A percentile compares a stretch with the other conserved stretches of the same genome.
phyloP scores from a whole-genome alignment of 2,888 invertebrate genomes.

The Aphodius sticticus region DNA sequence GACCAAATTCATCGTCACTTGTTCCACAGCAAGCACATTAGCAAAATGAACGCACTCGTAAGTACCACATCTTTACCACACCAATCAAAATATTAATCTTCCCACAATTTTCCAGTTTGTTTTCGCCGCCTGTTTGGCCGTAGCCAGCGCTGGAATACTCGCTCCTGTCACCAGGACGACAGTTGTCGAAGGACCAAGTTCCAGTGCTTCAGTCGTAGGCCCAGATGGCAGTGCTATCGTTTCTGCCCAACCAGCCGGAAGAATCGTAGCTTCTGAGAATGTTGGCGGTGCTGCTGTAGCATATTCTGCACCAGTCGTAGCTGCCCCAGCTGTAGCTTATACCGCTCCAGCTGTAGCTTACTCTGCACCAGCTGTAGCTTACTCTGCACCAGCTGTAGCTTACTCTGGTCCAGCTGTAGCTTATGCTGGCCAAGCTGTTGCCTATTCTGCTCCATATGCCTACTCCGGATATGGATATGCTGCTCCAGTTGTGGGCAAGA shows the following conservation, averaged over 20 bases:
- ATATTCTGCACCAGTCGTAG: constrained; percentile 32
- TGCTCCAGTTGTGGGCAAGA: constrained; percentile 33
- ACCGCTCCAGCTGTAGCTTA: constrained; percentile 31
- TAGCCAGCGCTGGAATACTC: constrained; percentile 36
- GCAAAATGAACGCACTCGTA: not conserved
- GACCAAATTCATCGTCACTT: constrained; percentile 32
- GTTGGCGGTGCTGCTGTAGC: constrained; percentile 31
- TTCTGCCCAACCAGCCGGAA: constrained; percentile 39
- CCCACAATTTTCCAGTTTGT: constrained; percentile 21
- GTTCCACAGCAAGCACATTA: constrained; percentile 26
- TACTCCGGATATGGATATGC: constrained; percentile 8
- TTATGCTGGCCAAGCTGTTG: constrained; percentile 27
- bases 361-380: constrained; percentile 32
- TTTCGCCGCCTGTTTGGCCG: constrained; percentile 38
- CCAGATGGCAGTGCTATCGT: constrained; percentile 40
- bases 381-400: constrained; percentile 27
- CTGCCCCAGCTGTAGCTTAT: constrained; percentile 23
- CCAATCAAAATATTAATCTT: not conserved
- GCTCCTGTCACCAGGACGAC: constrained; percentile 37
- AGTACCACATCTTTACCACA: too few relatives aligned
- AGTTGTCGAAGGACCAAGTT: constrained; percentile 40
- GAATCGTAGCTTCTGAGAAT: constrained; percentile 34
- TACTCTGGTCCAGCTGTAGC: constrained; percentile 24
- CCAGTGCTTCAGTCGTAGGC: constrained; percentile 38
- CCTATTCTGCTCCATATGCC: not conserved